Base-by-base conservation (phyloP, 2,888 invertebrate genomes). In the Helleia helle region DNA sequence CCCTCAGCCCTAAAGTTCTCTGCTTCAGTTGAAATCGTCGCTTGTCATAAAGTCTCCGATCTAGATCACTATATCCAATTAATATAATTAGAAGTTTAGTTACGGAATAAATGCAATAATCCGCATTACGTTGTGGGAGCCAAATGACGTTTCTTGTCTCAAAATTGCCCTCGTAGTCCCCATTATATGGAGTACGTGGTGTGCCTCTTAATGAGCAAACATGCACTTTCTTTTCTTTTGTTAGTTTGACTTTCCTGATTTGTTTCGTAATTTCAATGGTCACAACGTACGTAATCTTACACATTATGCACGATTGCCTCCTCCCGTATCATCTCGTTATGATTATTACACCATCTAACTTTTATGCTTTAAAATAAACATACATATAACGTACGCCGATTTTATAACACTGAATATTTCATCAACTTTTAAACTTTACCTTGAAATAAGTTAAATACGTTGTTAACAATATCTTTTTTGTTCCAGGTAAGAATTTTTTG, bases 191-290 rank as follows among this genome's bases (percentile, higher is more conserved):
- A 44, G 44, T 53, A 64, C 64, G 67, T 65, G 71, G 57, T 65
- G 53, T 51, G 62, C 51, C 64, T 71, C 61, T 48, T 59, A 59
- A 64, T 63, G 47, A 46, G 54, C 51, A 46, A 50, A 50, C 13
- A 36, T 12, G 22, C 65, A 62, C 72, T 80, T 79, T 80, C 76
- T 58, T 71, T 72, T 72, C 63, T 66, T 50, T 68, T 67, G 67
- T 64, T 59, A 48, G 48, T 47, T 59, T 54, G 62, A 68, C 74
- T 81, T 80, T 81, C 77, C 62, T 74, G 70, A 58, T 55, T 71
- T 71, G 74, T 83, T 71, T 75, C 76, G 73, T 75, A 74, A 80
- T 73, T 71, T 64, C 65, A 60, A 58, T 63, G 61, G 59, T 62
- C 65, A 59, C 64, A 62, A 62, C 66, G 63, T 64, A 67, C 70